These are phyloP conservation scores for Epizoanthus illoricatus DNA, from an alignment of 92 coral and sea anemone genomes.

Conservation along the genomic window DNA sequence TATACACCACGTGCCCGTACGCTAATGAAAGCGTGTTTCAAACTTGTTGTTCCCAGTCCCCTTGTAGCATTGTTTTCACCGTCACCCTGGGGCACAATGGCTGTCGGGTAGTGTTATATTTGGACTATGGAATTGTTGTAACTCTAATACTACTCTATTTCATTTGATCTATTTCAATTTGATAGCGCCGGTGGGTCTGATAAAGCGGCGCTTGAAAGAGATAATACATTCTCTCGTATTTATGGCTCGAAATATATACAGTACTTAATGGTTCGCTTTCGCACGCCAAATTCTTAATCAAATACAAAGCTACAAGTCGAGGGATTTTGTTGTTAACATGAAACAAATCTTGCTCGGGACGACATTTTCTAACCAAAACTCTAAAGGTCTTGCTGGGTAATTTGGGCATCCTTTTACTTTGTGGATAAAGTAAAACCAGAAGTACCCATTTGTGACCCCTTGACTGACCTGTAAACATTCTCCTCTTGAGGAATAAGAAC, in stretches of 20 bases:
- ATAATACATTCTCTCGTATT: slow-evolving; percentile 21
- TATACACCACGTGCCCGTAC: slow-evolving; percentile 18
- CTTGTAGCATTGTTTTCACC: no score
- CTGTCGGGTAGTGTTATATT: slow-evolving; percentile 17
- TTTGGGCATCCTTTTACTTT: neutral
- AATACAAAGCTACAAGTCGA: neutral
- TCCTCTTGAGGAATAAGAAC: slow-evolving; percentile 6
- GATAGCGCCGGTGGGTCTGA: slow-evolving; percentile 34
- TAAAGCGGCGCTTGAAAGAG: slow-evolving; percentile 33
- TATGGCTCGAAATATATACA: slow-evolving; percentile 12
- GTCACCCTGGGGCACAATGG: no score
- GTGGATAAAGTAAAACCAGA: neutral
- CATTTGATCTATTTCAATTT: slow-evolving; percentile 17
- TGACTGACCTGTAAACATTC: slow-evolving; percentile 31
- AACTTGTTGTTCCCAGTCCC: no score
- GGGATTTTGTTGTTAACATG: neutral
- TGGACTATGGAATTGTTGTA: slow-evolving; percentile 17
- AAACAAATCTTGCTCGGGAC: neutral
- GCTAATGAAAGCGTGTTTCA: neutral
- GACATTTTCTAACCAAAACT: neutral
- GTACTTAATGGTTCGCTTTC: neutral
- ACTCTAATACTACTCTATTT: slow-evolving; percentile 18
- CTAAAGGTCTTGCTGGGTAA: neutral
- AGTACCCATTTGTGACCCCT: slow-evolving; percentile 11
- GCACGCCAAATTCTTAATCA: neutral